These are phyloP conservation scores for Plestiodon gilberti DNA, from an alignment of 2,113 vertebrate genomes.

Conservation along the genomic window DNA sequence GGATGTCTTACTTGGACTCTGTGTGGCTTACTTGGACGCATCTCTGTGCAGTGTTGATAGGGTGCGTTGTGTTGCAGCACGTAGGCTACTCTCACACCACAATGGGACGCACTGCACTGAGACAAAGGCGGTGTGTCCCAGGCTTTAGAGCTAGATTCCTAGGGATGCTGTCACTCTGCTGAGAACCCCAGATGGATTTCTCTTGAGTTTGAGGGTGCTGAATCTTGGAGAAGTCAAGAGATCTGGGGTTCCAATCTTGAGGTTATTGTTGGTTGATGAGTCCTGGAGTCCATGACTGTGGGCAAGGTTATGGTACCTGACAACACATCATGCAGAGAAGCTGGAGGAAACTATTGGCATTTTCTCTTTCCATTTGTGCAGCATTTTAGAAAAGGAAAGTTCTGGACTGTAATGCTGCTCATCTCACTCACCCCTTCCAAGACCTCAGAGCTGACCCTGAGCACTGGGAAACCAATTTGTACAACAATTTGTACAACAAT, in stretches of 20 bases:
- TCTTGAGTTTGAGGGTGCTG: not conserved
- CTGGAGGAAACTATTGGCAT: not conserved
- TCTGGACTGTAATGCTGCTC: not conserved
- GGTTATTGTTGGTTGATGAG: too few relatives aligned
- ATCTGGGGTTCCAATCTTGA: not conserved
- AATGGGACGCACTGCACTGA: too few relatives aligned
- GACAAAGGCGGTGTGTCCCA: too few relatives aligned
- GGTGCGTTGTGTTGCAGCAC: too few relatives aligned
- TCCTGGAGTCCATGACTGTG: too few relatives aligned
- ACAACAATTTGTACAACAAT: not conserved
- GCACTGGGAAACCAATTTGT: not conserved
- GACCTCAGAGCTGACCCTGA: not conserved
- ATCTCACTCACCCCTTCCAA: not conserved
- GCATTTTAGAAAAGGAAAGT: not conserved
- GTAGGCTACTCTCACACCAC: too few relatives aligned
- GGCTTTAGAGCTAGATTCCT: too few relatives aligned
- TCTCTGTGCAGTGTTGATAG: too few relatives aligned
- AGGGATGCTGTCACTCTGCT: not conserved
- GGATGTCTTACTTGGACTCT: too few relatives aligned
- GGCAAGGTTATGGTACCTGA: too few relatives aligned
- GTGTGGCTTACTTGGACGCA: too few relatives aligned
- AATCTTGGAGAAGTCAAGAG: not conserved
- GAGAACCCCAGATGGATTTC: not conserved
- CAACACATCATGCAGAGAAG: too few relatives aligned
- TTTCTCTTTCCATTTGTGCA: not conserved